Evolutionary conservation across 2,113 vertebrate species (phyloP).

Genomic region (Notechis scutatus): DNA sequence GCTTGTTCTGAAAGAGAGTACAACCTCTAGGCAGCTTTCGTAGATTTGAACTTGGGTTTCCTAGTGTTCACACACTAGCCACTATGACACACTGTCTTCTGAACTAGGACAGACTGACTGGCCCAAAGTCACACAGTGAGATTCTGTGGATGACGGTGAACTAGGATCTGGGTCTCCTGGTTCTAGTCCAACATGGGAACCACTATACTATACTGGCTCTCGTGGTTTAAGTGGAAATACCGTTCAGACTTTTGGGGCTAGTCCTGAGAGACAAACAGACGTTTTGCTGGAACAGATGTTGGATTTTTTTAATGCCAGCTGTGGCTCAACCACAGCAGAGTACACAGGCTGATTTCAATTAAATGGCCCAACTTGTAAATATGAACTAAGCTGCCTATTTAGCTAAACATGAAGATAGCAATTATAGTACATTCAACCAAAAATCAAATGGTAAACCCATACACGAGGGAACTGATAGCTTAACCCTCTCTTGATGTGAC

Average conservation of each 20-base stretch:
- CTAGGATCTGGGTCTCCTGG: neutral
- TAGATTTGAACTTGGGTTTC: neutral
- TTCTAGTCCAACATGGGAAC: neutral
- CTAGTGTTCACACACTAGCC: neutral
- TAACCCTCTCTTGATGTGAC: neutral
- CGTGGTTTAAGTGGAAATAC: neutral
- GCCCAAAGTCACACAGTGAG: neutral
- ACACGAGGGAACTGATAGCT: neutral
- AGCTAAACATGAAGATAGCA: neutral
- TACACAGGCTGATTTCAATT: neutral
- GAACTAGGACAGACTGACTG: neutral
- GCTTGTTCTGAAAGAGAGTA: neutral
- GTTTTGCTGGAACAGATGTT: neutral
- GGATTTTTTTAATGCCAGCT: neutral
- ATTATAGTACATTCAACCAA: neutral
- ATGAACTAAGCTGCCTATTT: neutral
- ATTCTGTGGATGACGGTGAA: neutral
- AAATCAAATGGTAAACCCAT: neutral
- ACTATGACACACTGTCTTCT: neutral
- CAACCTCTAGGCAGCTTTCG: neutral
- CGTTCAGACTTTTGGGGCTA: neutral
- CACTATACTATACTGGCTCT: neutral
- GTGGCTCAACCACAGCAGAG: neutral
- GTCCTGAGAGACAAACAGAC: neutral
- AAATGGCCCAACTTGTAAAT: neutral